These are phyloP conservation scores for Paramormyrops kingsleyae DNA, from an alignment of 2,113 vertebrate genomes.

Conservation along the genomic window DNA sequence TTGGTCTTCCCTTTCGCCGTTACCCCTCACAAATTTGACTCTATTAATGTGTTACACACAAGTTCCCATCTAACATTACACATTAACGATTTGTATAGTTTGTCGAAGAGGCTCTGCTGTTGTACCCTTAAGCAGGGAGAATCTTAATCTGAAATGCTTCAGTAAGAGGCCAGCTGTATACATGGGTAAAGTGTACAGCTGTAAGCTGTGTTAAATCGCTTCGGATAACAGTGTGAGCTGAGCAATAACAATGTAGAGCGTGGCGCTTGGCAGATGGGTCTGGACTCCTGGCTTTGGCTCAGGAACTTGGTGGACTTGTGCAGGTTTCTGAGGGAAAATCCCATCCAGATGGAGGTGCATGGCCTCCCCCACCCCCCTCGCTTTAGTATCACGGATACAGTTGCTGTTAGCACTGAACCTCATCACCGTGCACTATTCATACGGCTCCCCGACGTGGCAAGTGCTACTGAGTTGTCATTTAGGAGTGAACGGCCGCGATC, in stretches of 20 bases:
- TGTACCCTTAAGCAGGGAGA: neutral
- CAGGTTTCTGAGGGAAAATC: constrained; percentile 10
- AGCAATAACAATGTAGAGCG: neutral
- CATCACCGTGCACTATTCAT: neutral
- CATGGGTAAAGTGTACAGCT: neutral
- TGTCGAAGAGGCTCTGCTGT: neutral
- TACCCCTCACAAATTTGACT: neutral
- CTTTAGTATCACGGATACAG: neutral
- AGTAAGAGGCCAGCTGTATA: neutral
- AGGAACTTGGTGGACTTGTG: neutral
- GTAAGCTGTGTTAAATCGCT: neutral
- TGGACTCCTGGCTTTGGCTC: neutral
- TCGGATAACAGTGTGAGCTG: neutral
- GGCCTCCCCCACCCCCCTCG: neutral
- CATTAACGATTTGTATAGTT: neutral
- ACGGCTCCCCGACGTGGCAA: neutral
- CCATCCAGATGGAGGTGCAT: constrained; percentile 3
- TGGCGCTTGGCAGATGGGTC: neutral
- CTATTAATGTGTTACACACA: neutral
- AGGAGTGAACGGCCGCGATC: neutral
- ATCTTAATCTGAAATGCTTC: neutral
- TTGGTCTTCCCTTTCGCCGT: neutral
- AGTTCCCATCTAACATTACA: neutral
- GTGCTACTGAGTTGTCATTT: neutral
- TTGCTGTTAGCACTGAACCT: neutral